Conservation (phyloP, 2,113 vertebrate species). For the Lepus europaeus region DNA sequence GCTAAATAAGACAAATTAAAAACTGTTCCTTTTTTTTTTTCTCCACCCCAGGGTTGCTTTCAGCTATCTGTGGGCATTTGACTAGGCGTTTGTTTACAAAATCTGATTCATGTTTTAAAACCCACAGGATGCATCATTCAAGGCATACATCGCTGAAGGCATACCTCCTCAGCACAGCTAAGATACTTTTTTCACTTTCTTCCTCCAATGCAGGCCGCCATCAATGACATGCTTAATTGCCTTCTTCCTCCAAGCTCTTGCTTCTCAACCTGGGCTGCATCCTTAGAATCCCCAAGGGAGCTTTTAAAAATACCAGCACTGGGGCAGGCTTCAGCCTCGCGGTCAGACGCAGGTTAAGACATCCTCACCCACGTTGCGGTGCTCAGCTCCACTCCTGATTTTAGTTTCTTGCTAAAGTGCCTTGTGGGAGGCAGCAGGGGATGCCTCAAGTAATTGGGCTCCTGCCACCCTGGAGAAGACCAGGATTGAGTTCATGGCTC, state of each 20-base stretch:
- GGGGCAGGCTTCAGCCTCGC: no score
- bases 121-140: background rate
- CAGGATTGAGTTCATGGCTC: no score
- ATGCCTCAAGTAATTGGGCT: no score
- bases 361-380: no score
- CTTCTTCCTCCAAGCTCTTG: background rate
- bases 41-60: background rate
- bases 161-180: background rate
- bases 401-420: no score
- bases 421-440: no score
- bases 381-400: no score
- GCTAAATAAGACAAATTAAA: background rate
- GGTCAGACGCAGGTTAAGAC: no score
- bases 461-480: no score
- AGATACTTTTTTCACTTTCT: no score
- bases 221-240: rapidly evolving
- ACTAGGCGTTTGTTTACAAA: background rate
- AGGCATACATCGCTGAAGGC: no score
- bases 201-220: background rate
- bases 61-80: background rate
- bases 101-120: background rate
- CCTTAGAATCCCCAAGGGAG: background rate
- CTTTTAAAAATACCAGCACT: background rate
- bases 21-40: background rate
- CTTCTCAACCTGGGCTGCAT: background rate